Percentiles rank a stretch among this genome's conserved stretches.
These are phyloP conservation scores for Leptoteleia sp. DNA, from an alignment of 1,140 invertebrate genomes.

Conservation along the genomic window DNA sequence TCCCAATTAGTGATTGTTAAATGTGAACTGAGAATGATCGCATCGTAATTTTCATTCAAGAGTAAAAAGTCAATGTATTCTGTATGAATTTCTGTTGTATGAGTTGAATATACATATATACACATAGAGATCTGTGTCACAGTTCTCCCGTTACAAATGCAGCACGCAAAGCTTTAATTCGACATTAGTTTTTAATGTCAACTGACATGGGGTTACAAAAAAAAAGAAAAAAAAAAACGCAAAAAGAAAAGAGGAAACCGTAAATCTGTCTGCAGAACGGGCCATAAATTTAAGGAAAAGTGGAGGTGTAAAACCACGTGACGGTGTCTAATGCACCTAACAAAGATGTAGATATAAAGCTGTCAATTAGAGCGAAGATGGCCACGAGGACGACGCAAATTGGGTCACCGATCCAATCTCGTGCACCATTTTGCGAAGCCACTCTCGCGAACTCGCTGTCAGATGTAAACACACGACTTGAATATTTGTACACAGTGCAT, in stretches of 20 bases:
- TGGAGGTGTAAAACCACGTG: too few species aligned
- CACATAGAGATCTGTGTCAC: not conserved
- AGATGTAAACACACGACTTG: conserved; percentile 49
- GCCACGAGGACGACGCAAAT: conserved; percentile 13
- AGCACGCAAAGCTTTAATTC: too few species aligned
- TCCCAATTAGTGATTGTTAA: conserved; percentile 14
- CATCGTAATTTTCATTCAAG: conserved; percentile 4
- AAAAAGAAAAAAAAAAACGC: not conserved
- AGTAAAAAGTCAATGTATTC: not conserved
- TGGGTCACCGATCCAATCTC: conserved; percentile 31
- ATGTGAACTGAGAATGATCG: not conserved
- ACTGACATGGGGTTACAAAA: too few species aligned
- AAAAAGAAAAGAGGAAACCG: too few species aligned
- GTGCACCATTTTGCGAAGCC: conserved; percentile 19
- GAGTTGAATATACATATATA: not conserved
- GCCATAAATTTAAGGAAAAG: too few species aligned
- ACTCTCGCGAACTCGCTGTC: conserved; percentile 44
- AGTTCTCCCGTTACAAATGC: conserved; percentile 1
- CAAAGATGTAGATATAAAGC: conserved; percentile 28
- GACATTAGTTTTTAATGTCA: too few species aligned
- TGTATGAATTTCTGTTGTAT: not conserved
- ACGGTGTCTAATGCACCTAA: too few species aligned
- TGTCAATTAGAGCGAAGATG: conserved; percentile 12
- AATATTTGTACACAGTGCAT: conserved; percentile 43
- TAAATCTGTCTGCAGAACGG: too few species aligned